These are phyloP conservation scores for Acipenser ruthenus DNA, from an alignment of 2,797 vertebrate species.

Conservation along the genomic window DNA sequence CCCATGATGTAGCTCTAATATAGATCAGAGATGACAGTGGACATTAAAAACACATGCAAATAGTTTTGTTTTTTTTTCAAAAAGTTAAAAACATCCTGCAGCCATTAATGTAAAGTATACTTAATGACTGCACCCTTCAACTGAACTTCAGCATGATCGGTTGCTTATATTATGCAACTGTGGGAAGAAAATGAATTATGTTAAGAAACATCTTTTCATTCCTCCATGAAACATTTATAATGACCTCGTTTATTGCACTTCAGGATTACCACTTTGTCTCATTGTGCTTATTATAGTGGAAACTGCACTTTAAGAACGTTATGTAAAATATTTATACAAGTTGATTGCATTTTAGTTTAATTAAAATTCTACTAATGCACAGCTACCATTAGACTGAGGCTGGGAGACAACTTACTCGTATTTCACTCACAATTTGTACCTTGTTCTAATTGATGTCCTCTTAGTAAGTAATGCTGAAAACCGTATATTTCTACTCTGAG, in stretches of 20 bases:
- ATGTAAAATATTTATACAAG: constrained; percentile 3
- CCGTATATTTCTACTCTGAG: not conserved
- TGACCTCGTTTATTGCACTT: not conserved
- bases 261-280: not conserved
- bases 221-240: not conserved
- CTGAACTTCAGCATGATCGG: not conserved
- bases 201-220: not conserved
- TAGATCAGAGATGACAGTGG: too few relatives aligned
- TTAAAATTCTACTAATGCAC: not conserved
- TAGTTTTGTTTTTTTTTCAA: too few relatives aligned
- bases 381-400: not conserved
- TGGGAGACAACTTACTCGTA: not conserved
- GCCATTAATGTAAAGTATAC: too few relatives aligned
- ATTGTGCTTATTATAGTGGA: not conserved
- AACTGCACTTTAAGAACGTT: not conserved
- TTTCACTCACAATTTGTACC: not conserved
- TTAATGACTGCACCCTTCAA: not conserved
- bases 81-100: too few relatives aligned
- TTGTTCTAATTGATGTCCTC: not conserved
- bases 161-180: not conserved
- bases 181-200: not conserved
- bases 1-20: too few relatives aligned
- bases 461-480: not conserved
- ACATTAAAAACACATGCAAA: too few relatives aligned
- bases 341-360: constrained; percentile 1